Evolutionary conservation across 2,888 invertebrate genomes (phyloP).

Genomic region (Nemotelus pantherinus): DNA sequence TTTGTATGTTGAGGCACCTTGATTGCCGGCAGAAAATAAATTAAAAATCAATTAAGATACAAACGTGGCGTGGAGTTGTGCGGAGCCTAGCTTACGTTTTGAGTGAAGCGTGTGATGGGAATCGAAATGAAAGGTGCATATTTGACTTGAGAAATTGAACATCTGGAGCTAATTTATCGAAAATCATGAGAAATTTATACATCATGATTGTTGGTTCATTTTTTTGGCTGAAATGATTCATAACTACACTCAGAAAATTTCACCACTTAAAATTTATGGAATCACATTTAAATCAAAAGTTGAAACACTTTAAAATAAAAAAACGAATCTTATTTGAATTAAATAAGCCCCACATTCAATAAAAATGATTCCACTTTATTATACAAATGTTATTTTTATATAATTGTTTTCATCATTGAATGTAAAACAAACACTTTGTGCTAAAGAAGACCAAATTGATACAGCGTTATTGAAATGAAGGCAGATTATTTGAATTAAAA

Average conservation of each 20-base stretch:
- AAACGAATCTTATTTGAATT: too few species aligned
- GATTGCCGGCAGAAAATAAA: slow-evolving; percentile 33
- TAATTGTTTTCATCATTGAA: too few species aligned
- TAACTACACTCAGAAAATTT: neutral
- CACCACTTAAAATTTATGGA: too few species aligned
- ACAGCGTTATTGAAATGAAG: too few species aligned
- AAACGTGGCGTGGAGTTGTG: neutral
- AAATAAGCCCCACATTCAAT: too few species aligned
- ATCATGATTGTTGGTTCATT: neutral
- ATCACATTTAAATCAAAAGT: too few species aligned
- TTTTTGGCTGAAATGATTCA: neutral
- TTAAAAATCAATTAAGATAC: slow-evolving; percentile 42
- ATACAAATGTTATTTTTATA: too few species aligned
- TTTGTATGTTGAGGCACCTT: neutral
- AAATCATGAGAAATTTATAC: neutral
- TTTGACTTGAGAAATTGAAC: slow-evolving; percentile 4
- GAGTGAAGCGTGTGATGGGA: neutral
- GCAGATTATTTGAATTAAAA: too few species aligned
- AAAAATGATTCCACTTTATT: too few species aligned
- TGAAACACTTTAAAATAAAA: too few species aligned
- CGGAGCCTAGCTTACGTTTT: neutral
- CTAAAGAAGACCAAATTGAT: too few species aligned
- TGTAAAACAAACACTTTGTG: too few species aligned
- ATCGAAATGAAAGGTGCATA: neutral
- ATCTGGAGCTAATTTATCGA: neutral